Conservation (phyloP, 2,888 invertebrate species). For the Pristionchus fissidentatus region DNA sequence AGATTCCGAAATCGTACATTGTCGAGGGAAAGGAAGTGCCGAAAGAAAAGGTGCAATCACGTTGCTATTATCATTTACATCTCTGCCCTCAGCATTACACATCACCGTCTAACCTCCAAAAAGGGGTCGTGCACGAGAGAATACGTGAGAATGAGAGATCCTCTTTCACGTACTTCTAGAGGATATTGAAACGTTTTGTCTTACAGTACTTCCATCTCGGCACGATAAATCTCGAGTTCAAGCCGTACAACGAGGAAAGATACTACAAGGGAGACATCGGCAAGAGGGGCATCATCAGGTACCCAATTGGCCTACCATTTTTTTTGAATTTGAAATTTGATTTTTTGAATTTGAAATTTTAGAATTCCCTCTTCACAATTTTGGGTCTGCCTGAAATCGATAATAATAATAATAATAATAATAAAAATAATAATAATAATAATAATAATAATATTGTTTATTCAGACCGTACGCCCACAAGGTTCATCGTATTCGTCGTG, state of each 20-base stretch:
- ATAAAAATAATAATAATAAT: neutral
- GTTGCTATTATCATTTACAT: neutral
- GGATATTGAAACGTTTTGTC: too few species aligned
- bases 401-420: neutral
- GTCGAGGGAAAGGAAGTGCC: neutral
- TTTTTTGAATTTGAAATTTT: neutral
- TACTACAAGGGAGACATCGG: conserved; percentile 15
- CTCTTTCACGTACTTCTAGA: too few species aligned
- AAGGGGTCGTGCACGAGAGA: too few species aligned
- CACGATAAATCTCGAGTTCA: conserved; percentile 41
- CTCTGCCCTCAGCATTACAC: neutral
- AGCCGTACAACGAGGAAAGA: conserved; percentile 47
- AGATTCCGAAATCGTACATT: conserved; percentile 42
- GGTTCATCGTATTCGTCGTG: neutral
- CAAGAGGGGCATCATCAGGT: neutral
- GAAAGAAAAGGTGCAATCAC: conserved; percentile 35
- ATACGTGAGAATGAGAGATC: too few species aligned
- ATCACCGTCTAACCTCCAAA: neutral
- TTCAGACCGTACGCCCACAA: conserved; percentile 11
- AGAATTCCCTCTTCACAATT: neutral
- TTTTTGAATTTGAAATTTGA: neutral
- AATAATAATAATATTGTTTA: too few species aligned
- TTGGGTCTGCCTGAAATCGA: neutral
- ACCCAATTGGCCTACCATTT: too few species aligned
- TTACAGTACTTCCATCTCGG: conserved; percentile 44